Conservation (phyloP, 2,113 vertebrate genomes). For the Gallinago media region DNA sequence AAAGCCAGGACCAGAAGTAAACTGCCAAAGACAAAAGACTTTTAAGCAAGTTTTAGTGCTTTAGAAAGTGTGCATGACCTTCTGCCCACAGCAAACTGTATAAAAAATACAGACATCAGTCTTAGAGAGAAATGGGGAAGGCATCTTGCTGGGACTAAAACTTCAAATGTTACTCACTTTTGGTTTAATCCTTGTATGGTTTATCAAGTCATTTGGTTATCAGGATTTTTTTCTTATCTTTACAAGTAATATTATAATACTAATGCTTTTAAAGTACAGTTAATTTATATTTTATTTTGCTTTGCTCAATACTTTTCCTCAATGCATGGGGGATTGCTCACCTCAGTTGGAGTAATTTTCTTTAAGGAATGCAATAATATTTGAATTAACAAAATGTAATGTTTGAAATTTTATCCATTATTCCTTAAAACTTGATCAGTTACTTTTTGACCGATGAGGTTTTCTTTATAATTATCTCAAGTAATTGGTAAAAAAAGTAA, state of each 20-base stretch:
- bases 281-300: background rate
- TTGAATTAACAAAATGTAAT: background rate
- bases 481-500: too few species aligned
- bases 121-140: background rate
- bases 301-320: background rate
- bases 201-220: background rate
- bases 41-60: background rate
- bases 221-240: background rate
- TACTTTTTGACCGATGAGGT: background rate
- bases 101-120: background rate
- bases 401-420: background rate
- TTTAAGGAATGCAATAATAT: background rate
- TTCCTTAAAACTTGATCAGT: constrained; percentile 15
- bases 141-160: background rate
- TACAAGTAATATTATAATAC: background rate
- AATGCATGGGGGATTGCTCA: background rate
- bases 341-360: background rate
- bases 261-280: background rate
- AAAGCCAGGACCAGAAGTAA: background rate
- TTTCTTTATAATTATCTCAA: background rate
- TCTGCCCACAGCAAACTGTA: background rate
- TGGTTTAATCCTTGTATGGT: background rate
- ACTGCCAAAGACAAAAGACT: background rate
- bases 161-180: background rate
- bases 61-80: background rate